These are phyloP conservation scores for Drosophila mercatorum DNA, from an alignment of 2,888 invertebrate genomes.

Conservation along the genomic window DNA sequence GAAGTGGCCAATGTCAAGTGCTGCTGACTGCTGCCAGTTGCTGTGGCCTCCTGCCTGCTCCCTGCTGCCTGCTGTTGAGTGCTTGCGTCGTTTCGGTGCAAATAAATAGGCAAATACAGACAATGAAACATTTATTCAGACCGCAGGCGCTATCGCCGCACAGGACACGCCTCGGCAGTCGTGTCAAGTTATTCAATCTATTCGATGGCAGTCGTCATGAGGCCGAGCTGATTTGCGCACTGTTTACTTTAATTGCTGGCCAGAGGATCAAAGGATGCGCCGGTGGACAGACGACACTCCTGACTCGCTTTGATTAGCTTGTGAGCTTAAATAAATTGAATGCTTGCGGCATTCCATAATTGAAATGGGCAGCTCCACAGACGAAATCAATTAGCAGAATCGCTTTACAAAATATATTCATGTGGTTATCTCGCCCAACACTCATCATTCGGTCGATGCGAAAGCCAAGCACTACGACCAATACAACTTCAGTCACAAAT, in stretches of 20 bases:
- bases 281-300: slow-evolving; percentile 10
- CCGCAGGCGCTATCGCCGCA: slow-evolving; percentile 26
- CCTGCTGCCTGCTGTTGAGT: slow-evolving; percentile 15
- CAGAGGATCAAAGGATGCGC: slow-evolving; percentile 45
- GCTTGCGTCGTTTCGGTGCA: slow-evolving; percentile 45
- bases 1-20: slow-evolving; percentile 28
- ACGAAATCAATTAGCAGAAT: slow-evolving; percentile 60
- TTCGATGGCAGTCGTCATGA: slow-evolving; percentile 52
- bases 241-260: slow-evolving; percentile 61
- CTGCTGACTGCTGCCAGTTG: slow-evolving; percentile 1
- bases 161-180: slow-evolving; percentile 1
- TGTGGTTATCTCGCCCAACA: slow-evolving; percentile 25
- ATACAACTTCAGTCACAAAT: slow-evolving; percentile 32
- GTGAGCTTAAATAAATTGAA: slow-evolving; percentile 62
- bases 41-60: neutral
- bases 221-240: slow-evolving; percentile 53
- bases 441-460: slow-evolving; percentile 20
- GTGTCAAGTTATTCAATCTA: slow-evolving; percentile 65
- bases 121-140: slow-evolving; percentile 57
- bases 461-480: slow-evolving; percentile 29
- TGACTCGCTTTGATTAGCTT: slow-evolving; percentile 63
- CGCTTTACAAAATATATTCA: slow-evolving; percentile 50
- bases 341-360: slow-evolving; percentile 55
- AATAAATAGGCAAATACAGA: slow-evolving; percentile 70
- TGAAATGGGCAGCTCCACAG: slow-evolving; percentile 41